A percentile compares a stretch with the other conserved stretches of the same genome.
Evolutionary conservation across 2,888 invertebrate species (phyloP).

Genomic region (Acanthopleura granulata): DNA sequence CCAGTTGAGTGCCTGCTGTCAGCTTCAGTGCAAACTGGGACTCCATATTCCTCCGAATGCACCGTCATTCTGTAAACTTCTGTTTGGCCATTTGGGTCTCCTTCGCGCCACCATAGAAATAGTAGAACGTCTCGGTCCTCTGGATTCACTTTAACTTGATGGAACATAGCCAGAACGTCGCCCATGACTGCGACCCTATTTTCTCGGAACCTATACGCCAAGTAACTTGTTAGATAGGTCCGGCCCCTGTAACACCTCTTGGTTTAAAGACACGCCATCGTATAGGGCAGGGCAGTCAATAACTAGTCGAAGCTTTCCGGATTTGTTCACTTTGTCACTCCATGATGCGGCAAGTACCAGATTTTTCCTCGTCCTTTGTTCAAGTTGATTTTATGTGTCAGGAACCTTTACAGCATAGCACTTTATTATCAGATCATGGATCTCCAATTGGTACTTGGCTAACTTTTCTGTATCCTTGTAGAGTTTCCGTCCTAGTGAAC

Average conservation of each 20-base stretch:
- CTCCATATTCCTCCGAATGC: not conserved
- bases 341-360: too few relatives aligned
- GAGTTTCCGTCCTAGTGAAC: constrained; percentile 15
- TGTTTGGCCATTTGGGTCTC: too few relatives aligned
- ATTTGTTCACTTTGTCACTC: constrained; percentile 11
- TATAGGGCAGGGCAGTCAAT: constrained; percentile 33
- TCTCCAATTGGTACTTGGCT: not conserved
- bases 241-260: constrained; percentile 28
- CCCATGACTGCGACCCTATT: constrained; percentile 26
- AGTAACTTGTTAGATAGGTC: constrained; percentile 29
- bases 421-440: not conserved
- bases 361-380: too few relatives aligned
- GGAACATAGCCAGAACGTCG: constrained; percentile 32
- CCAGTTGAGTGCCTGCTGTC: too few relatives aligned
- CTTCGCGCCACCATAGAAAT: too few relatives aligned
- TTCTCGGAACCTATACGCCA: constrained; percentile 31
- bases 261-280: constrained; percentile 27
- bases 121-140: too few relatives aligned
- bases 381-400: not conserved
- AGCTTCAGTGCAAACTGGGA: not conserved
- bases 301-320: constrained; percentile 30
- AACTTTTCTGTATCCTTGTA: not conserved
- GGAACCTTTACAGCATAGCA: not conserved
- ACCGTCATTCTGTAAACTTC: too few relatives aligned
- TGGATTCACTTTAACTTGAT: constrained; percentile 25